These are phyloP conservation scores for Cataglyphis rosenhaueri DNA, from an alignment of 2,888 invertebrate genomes.

Conservation along the genomic window DNA sequence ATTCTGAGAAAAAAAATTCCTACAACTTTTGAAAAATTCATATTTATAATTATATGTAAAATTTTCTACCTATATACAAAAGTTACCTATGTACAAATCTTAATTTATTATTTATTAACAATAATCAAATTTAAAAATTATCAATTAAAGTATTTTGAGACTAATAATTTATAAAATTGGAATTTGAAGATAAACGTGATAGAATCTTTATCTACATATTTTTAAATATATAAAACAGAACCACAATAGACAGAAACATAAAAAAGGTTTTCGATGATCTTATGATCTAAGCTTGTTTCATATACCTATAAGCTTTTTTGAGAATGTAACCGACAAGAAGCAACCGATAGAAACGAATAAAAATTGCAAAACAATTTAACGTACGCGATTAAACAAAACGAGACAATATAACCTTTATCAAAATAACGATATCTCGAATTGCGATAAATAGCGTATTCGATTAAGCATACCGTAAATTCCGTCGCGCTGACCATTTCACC, in stretches of 20 bases:
- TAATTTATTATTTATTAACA: not conserved
- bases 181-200: not conserved
- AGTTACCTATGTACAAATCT: not conserved
- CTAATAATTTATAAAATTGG: not conserved
- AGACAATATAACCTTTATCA: constrained; percentile 45
- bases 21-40: no score
- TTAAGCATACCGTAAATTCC: constrained; percentile 45
- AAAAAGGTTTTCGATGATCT: not conserved
- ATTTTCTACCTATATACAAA: not conserved
- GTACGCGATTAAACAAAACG: constrained; percentile 42
- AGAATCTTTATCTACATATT: not conserved
- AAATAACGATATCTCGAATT: constrained; percentile 51
- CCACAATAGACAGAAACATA: not conserved
- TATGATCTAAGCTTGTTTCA: not conserved
- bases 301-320: not conserved
- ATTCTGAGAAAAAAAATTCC: not conserved
- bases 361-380: constrained; percentile 27
- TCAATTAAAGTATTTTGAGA: not conserved
- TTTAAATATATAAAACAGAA: not conserved
- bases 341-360: not conserved
- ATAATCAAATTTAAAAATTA: not conserved
- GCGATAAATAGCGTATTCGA: constrained; percentile 44
- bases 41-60: no score
- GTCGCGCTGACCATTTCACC: constrained; percentile 14
- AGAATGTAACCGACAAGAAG: not conserved